Percentiles rank a stretch among this genome's conserved stretches.
Evolutionary conservation across 2,888 invertebrate species (phyloP).

Genomic region (Rhagium mordax): DNA sequence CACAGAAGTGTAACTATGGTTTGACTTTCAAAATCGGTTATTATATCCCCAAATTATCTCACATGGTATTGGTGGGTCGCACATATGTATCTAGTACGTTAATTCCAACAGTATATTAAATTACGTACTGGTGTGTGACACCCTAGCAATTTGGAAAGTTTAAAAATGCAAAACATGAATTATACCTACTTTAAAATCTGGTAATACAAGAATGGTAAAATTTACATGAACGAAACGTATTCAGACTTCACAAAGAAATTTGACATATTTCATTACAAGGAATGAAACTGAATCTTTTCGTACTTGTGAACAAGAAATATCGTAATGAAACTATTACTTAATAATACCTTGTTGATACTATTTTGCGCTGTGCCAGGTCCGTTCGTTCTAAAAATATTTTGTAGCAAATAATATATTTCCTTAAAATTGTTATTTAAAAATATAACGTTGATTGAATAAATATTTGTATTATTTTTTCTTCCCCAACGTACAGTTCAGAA

Average conservation of each 20-base stretch:
- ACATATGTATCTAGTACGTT: no score
- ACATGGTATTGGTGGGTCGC: no score
- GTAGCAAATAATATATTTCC: constrained; percentile 66
- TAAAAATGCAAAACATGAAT: no score
- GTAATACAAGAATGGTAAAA: background rate
- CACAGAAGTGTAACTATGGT: no score
- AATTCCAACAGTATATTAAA: no score
- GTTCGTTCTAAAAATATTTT: constrained; percentile 61
- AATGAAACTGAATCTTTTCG: background rate
- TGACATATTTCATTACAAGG: background rate
- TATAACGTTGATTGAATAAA: constrained; percentile 49
- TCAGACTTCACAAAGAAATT: background rate
- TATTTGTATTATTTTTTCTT: constrained; percentile 6
- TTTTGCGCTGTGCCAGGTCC: constrained; percentile 65
- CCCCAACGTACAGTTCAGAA: background rate
- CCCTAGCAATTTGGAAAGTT: no score
- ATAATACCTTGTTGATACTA: constrained; percentile 54
- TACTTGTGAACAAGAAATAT: background rate
- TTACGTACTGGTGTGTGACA: no score
- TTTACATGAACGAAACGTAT: background rate
- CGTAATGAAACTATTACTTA: constrained; percentile 14
- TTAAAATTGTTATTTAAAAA: constrained; percentile 62
- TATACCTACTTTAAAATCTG: constrained; percentile 6
- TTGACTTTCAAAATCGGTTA: no score
- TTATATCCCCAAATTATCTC: no score